These are phyloP conservation scores for Cryptophagus acutangulus DNA, from an alignment of 2,888 invertebrate species.

Conservation along the genomic window DNA sequence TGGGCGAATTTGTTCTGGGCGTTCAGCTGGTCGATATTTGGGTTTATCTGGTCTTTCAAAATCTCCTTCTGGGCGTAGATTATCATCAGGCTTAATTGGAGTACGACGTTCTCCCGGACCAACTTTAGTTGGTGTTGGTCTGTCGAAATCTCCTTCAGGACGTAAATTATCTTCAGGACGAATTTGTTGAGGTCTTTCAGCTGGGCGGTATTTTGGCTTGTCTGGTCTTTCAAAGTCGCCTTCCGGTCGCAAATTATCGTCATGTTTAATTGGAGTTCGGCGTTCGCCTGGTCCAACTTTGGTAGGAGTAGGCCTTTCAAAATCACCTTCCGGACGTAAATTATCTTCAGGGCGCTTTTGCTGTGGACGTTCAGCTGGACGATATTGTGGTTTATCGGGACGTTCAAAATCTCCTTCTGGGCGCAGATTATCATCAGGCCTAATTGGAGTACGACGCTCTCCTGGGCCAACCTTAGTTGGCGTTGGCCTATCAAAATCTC, in stretches of 20 bases:
- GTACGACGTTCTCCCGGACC: constrained; percentile 46
- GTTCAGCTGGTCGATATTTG: constrained; percentile 44
- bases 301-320: constrained; percentile 43
- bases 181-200: constrained; percentile 42
- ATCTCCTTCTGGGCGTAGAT: constrained; percentile 54
- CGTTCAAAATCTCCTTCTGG: constrained; percentile 55
- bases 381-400: constrained; percentile 42
- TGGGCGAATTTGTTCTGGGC: constrained; percentile 47
- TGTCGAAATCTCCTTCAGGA: constrained; percentile 51
- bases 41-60: constrained; percentile 49
- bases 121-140: constrained; percentile 42
- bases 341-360: constrained; percentile 50
- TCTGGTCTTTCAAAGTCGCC: constrained; percentile 52
- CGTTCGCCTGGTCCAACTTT: constrained; percentile 44
- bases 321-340: constrained; percentile 53
- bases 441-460: constrained; percentile 45
- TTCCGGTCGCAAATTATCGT: constrained; percentile 46
- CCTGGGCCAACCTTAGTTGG: constrained; percentile 43
- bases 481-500: constrained; percentile 50
- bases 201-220: constrained; percentile 43
- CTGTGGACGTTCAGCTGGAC: constrained; percentile 47
- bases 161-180: constrained; percentile 51
- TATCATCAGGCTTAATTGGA: constrained; percentile 47
- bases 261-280: constrained; percentile 42
- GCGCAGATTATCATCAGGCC: constrained; percentile 51